Evolutionary conservation across 2,113 vertebrate genomes (phyloP).

Genomic region (Calidris pygmaea): DNA sequence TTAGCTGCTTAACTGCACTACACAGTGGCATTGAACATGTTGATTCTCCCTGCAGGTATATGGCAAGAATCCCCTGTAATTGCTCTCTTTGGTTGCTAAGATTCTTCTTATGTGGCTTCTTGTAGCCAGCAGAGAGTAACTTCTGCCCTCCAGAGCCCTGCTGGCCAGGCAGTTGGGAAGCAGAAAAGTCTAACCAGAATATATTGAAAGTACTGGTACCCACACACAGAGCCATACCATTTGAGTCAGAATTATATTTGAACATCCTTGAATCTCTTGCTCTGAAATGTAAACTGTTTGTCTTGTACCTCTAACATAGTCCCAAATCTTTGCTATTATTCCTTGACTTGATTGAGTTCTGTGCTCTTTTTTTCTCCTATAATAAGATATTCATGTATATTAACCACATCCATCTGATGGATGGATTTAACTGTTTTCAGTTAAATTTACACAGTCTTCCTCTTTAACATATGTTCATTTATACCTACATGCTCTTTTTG

Average conservation of each 20-base stretch:
- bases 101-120: background rate
- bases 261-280: background rate
- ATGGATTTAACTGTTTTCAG: background rate
- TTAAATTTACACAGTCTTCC: background rate
- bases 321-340: background rate
- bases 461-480: background rate
- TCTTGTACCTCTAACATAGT: background rate
- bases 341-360: background rate
- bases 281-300: background rate
- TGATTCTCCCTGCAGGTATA: background rate
- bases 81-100: slow-evolving; percentile 11
- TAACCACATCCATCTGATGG: background rate
- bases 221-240: background rate
- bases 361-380: background rate
- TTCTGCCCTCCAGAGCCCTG: background rate
- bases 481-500: background rate
- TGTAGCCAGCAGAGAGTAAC: background rate
- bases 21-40: background rate
- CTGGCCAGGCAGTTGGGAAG: background rate
- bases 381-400: background rate
- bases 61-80: background rate
- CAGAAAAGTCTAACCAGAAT: background rate
- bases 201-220: background rate
- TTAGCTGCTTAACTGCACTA: slow-evolving; percentile 27
- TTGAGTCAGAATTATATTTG: background rate